Evolutionary conservation across 2,797 vertebrate genomes (phyloP), one percentile per base, ranked within the genome.

Genomic region (Amphiprion clarkii): DNA sequence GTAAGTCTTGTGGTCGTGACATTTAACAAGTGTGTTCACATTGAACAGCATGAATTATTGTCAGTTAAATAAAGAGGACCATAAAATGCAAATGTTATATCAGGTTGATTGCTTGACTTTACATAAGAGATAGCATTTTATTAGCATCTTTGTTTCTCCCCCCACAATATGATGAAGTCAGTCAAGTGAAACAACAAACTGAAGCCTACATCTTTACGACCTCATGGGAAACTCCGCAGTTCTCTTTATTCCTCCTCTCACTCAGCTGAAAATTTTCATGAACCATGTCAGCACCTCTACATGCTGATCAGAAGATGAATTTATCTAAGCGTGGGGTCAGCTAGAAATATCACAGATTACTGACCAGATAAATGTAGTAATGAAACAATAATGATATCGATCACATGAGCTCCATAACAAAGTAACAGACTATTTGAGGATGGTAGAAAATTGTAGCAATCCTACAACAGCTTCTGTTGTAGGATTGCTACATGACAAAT

Each of bases 181-280:
- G 8, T 51, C 40, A 69, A 62, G 56, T 19, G 60, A 77, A 68
- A 81, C 27, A 8, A 40, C 65, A 51, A 81, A 48, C 52, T 64
- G 25, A 29, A 69, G 21, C 46, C 54, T 31, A 64, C 57, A 62
- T 74, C 5, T 76, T 36, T 36, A 58, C 86, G 88, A 90, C 62
- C 57, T 90, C 86, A 91, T 19, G 60, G 91, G 91, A 80, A 93
- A 93, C 70, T 89, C 86, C 87, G 1, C 51, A 59, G 57, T 71
- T 39, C 55, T 70, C 40, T 75, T 75, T 39, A 80, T 74, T 79
- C 75, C 67, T 69, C 80, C 49, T 74, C 29, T 79, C 46, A 74
- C 23, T 39, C 13, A 39, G 39, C 14, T 46, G 4, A 66, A 63
- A 8, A n/a, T 46, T 27, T 51, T 56, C 6, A 17, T 52, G 13